Conservation (phyloP, 30 jellyfish, hydroid and myxozoan genomes). For the Turritopsis rubra region DNA sequence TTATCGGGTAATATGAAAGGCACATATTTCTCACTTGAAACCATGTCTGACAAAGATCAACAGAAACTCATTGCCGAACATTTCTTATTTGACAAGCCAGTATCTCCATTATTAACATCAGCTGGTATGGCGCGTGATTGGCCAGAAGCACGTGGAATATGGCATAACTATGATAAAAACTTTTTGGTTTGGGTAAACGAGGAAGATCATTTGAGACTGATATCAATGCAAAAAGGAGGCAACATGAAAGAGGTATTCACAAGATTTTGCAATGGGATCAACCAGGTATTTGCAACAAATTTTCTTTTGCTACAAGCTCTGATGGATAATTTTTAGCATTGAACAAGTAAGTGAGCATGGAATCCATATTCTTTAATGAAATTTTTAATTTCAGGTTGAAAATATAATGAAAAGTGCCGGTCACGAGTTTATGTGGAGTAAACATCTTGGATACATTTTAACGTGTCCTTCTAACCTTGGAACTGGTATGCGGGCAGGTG, state of each 20-base stretch:
- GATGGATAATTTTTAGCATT: too few relatives aligned
- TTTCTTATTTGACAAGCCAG: slow-evolving; percentile 35
- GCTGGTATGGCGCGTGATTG: slow-evolving; percentile 89
- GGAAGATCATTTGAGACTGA: slow-evolving; percentile 80
- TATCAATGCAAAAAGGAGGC: slow-evolving; percentile 88
- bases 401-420: slow-evolving; percentile 49
- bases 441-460: slow-evolving; percentile 69
- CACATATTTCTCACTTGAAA: slow-evolving; percentile 42
- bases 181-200: slow-evolving; percentile 85
- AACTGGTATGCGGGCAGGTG: slow-evolving; percentile 91
- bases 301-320: too few relatives aligned
- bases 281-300: too few relatives aligned
- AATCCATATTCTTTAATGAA: too few relatives aligned
- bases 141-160: slow-evolving; percentile 89
- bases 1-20: slow-evolving; percentile 31
- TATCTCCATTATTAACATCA: slow-evolving; percentile 72
- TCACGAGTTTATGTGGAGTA: slow-evolving; percentile 77
- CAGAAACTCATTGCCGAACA: slow-evolving; percentile 61
- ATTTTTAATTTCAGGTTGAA: slow-evolving; percentile 24
- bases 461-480: slow-evolving; percentile 94
- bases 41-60: slow-evolving; percentile 61
- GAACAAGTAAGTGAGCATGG: too few relatives aligned
- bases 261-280: slow-evolving; percentile 64
- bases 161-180: slow-evolving; percentile 64
- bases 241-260: slow-evolving; percentile 72